Percentiles rank a stretch among this genome's conserved stretches.
phyloP scores from a whole-genome alignment of 1,140 invertebrate species.

The Eupeodes corollae region DNA sequence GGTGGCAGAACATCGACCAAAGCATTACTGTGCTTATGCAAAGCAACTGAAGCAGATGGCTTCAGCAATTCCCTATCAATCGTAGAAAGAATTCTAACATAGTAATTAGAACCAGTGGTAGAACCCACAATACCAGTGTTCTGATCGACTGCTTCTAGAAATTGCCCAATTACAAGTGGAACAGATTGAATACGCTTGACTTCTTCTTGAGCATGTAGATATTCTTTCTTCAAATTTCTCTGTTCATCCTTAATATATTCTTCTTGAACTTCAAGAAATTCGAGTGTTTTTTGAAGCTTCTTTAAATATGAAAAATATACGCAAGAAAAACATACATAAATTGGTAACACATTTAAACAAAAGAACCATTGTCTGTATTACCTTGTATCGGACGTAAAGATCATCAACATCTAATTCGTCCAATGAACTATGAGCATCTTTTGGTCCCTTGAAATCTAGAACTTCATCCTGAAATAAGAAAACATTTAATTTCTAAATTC shows the following conservation, averaged over 20 bases:
- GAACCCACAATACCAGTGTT: conserved; percentile 86
- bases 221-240: conserved; percentile 94
- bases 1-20: conserved; percentile 94
- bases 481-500: not conserved
- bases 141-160: conserved; percentile 95
- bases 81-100: conserved; percentile 91
- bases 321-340: not conserved
- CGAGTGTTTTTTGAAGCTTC: conserved; percentile 91
- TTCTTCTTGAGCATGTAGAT: conserved; percentile 94
- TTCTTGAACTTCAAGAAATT: conserved; percentile 94
- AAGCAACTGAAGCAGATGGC: conserved; percentile 88
- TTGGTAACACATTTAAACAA: too few species aligned
- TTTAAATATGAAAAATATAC: conserved; percentile 39
- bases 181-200: conserved; percentile 97
- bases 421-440: conserved; percentile 42
- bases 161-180: conserved; percentile 94
- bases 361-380: too few species aligned
- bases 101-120: conserved; percentile 88
- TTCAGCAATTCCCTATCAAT: conserved; percentile 93
- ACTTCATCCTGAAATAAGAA: conserved; percentile 48
- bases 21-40: conserved; percentile 97
- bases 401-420: conserved; percentile 81
- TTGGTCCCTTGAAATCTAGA: conserved; percentile 45
- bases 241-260: conserved; percentile 99
- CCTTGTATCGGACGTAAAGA: conserved; percentile 90